Percentiles rank a stretch among this genome's conserved stretches.
Conservation (phyloP, 2,113 vertebrate species). For the Gobio gobio region DNA sequence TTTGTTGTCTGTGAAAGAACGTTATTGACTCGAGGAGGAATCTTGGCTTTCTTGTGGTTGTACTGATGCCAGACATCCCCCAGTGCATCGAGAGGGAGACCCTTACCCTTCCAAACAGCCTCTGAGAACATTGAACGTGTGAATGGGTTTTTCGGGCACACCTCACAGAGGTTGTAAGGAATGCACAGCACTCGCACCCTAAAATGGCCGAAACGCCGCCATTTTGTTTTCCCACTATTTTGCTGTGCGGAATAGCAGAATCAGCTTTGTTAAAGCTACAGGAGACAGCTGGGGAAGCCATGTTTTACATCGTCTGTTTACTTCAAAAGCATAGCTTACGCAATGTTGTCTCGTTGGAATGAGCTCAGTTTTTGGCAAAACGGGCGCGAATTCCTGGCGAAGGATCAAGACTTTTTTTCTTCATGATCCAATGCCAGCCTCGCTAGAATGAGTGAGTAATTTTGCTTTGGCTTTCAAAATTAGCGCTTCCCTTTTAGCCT, state of each 20-base stretch:
- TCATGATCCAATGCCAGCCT: constrained; percentile 68
- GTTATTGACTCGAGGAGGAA: constrained; percentile 23
- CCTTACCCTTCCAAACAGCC: background rate
- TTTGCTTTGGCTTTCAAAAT: constrained; percentile 71
- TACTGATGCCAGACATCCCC: background rate
- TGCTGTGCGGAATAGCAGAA: constrained; percentile 71
- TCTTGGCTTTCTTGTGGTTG: constrained; percentile 16
- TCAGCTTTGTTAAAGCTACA: constrained; percentile 73
- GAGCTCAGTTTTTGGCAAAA: constrained; percentile 76
- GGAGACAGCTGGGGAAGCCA: constrained; percentile 75
- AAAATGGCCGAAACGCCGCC: constrained; percentile 78
- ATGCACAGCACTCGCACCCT: constrained; percentile 51
- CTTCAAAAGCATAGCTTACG: constrained; percentile 71
- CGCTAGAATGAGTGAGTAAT: constrained; percentile 71
- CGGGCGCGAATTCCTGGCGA: constrained; percentile 73
- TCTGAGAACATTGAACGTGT: constrained; percentile 26
- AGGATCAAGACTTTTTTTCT: constrained; percentile 62
- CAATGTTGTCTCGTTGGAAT: constrained; percentile 72
- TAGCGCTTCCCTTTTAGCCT: constrained; percentile 43
- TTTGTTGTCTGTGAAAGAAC: constrained; percentile 5
- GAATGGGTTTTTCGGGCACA: constrained; percentile 55
- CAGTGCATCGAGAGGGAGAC: background rate
- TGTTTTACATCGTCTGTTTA: constrained; percentile 75
- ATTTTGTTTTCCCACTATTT: constrained; percentile 75
- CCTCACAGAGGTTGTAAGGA: constrained; percentile 43